These are phyloP conservation scores for Andrena bicolor DNA, from an alignment of 2,888 invertebrate species.

Conservation along the genomic window DNA sequence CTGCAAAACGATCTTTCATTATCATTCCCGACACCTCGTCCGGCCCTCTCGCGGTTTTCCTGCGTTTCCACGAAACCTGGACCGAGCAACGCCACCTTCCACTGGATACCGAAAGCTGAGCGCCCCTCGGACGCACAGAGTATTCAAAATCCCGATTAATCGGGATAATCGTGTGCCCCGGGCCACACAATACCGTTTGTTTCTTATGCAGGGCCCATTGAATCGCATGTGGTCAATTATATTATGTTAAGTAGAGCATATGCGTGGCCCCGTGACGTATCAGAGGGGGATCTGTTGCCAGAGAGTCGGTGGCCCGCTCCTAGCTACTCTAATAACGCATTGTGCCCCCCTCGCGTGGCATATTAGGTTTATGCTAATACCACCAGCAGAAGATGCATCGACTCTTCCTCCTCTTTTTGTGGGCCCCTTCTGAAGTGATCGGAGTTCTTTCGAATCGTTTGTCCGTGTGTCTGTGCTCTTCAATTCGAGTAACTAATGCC, in stretches of 20 bases:
- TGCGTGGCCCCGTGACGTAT: constrained; percentile 78
- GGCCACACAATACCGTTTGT: constrained; percentile 76
- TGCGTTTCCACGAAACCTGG: background rate
- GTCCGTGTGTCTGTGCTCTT: no score
- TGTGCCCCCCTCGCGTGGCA: constrained; percentile 80
- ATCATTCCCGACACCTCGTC: constrained; percentile 80
- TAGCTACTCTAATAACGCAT: constrained; percentile 83
- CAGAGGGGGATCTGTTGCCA: constrained; percentile 72
- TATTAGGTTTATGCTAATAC: constrained; percentile 84
- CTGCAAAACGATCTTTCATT: constrained; percentile 80
- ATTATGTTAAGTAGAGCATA: constrained; percentile 84
- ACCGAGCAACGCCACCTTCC: background rate
- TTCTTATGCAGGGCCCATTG: constrained; percentile 83
- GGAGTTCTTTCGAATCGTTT: no score
- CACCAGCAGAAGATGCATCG: constrained; percentile 73
- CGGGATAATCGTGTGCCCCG: constrained; percentile 33
- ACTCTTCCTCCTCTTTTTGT: constrained; percentile 33
- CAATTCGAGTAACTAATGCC: no score
- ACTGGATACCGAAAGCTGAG: background rate
- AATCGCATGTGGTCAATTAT: constrained; percentile 85
- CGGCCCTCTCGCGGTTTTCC: constrained; percentile 5
- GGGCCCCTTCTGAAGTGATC: no score
- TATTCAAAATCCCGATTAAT: constrained; percentile 25
- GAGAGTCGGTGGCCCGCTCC: constrained; percentile 67
- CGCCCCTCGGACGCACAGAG: background rate